phyloP scores from a whole-genome alignment of 2,888 invertebrate species.

The Dynastes hyllus region DNA sequence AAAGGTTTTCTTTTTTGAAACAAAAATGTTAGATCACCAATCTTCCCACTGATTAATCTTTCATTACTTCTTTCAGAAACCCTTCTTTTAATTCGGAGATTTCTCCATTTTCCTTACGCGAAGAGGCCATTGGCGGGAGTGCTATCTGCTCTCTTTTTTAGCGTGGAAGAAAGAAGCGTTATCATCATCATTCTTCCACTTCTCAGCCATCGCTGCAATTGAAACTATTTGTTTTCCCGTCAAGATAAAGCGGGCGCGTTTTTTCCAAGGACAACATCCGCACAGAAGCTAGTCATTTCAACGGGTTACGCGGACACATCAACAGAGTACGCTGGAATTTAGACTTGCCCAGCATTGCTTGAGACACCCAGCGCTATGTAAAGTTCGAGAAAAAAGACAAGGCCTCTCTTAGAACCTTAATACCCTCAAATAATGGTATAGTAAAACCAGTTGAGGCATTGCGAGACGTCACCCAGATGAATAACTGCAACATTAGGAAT shows the following conservation, averaged over 20 bases:
- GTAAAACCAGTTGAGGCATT: slow-evolving; percentile 54
- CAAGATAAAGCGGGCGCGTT: slow-evolving; percentile 46
- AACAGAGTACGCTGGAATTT: slow-evolving; percentile 9
- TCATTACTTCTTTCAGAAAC: not conserved
- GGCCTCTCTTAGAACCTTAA: slow-evolving; percentile 51
- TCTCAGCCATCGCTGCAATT: slow-evolving; percentile 43
- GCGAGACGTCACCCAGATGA: slow-evolving; percentile 58
- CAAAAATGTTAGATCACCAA: not conserved
- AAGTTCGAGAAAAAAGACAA: slow-evolving; percentile 20
- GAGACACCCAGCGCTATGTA: not conserved
- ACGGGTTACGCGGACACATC: slow-evolving; percentile 5
- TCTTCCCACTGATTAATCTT: not conserved
- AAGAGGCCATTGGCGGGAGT: slow-evolving; percentile 9
- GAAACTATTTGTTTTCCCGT: slow-evolving; percentile 49
- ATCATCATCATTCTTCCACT: slow-evolving; percentile 35
- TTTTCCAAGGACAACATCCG: slow-evolving; percentile 18
- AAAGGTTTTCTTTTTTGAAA: not conserved
- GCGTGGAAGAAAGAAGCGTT: not conserved
- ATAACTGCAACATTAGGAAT: slow-evolving; percentile 60
- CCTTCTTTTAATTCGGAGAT: slow-evolving; percentile 17
- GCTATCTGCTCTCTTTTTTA: not conserved
- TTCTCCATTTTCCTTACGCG: slow-evolving; percentile 14
- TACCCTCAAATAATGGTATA: slow-evolving; percentile 59
- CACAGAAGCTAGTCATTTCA: slow-evolving; percentile 12
- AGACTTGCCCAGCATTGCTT: not conserved